Percentiles rank a stretch among this genome's conserved stretches.
These are phyloP conservation scores for Channa striata DNA, from an alignment of 2,797 vertebrate genomes.

Conservation along the genomic window DNA sequence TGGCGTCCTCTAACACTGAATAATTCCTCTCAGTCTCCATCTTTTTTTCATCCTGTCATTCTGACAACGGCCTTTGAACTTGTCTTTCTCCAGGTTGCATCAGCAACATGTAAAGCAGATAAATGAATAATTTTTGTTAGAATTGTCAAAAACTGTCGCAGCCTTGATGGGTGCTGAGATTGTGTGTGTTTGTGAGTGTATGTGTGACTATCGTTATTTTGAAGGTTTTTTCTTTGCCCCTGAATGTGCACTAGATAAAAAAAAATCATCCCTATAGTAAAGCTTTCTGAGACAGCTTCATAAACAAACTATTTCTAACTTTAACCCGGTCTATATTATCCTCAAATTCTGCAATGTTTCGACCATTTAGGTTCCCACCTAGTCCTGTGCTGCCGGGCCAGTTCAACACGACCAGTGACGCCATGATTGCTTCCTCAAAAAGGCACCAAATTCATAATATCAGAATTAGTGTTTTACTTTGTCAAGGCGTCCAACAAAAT, in stretches of 20 bases:
- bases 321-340: not conserved
- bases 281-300: constrained; percentile 25
- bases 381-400: constrained; percentile 2
- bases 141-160: constrained; percentile 79
- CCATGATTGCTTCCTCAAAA: not conserved
- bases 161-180: constrained; percentile 48
- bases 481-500: too few relatives aligned
- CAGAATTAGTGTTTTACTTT: too few relatives aligned
- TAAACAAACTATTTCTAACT: constrained; percentile 14
- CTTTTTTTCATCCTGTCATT: constrained; percentile 16
- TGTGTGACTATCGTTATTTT: constrained; percentile 9
- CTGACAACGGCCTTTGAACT: constrained; percentile 66
- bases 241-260: constrained; percentile 9
- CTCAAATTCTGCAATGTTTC: not conserved
- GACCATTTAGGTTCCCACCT: constrained; percentile 5
- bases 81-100: constrained; percentile 82
- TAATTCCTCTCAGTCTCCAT: constrained; percentile 34
- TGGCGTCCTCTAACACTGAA: constrained; percentile 30
- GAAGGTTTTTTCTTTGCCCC: constrained; percentile 26
- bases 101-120: constrained; percentile 75
- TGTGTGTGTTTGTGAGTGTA: constrained; percentile 10
- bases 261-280: constrained; percentile 26
- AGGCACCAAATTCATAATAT: too few relatives aligned
- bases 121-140: constrained; percentile 75
- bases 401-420: not conserved